A percentile compares a stretch with the other conserved stretches of the same genome.
Evolutionary conservation across 2,888 invertebrate species (phyloP).

Genomic region (Caenorhabditis becei): DNA sequence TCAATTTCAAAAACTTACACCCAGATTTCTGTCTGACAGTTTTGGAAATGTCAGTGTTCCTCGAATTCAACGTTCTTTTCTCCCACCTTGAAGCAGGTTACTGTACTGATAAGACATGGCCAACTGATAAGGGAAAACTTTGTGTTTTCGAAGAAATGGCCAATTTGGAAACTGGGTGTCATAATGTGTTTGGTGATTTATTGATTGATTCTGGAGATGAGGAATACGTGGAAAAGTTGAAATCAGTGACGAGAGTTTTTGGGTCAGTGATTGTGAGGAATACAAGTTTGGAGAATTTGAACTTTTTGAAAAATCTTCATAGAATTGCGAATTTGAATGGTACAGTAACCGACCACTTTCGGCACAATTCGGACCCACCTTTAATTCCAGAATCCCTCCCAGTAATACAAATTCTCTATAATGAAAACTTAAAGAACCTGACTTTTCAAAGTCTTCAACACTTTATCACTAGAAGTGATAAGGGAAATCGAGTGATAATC

Average conservation of each 20-base stretch:
- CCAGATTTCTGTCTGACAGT: slow-evolving; percentile 30
- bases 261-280: slow-evolving; percentile 2
- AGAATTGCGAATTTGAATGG: too few species aligned
- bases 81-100: slow-evolving; percentile 19
- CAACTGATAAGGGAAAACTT: not conserved
- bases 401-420: too few species aligned
- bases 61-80: too few species aligned
- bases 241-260: not conserved
- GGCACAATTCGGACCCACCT: too few species aligned
- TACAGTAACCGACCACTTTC: too few species aligned
- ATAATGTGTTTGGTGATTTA: slow-evolving; percentile 6
- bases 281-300: not conserved
- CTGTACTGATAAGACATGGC: slow-evolving; percentile 1
- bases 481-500: not conserved
- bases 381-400: too few species aligned
- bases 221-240: not conserved
- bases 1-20: slow-evolving; percentile 15
- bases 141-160: not conserved
- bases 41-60: slow-evolving; percentile 9
- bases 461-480: not conserved
- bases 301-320: too few species aligned
- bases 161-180: not conserved
- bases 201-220: slow-evolving; percentile 25
- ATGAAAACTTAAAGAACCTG: slow-evolving; percentile 1
- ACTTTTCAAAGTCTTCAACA: not conserved